Evolutionary conservation across 2,888 invertebrate genomes (phyloP), one percentile per base, ranked within the genome.

Genomic region (Zaprionus lineosus): DNA sequence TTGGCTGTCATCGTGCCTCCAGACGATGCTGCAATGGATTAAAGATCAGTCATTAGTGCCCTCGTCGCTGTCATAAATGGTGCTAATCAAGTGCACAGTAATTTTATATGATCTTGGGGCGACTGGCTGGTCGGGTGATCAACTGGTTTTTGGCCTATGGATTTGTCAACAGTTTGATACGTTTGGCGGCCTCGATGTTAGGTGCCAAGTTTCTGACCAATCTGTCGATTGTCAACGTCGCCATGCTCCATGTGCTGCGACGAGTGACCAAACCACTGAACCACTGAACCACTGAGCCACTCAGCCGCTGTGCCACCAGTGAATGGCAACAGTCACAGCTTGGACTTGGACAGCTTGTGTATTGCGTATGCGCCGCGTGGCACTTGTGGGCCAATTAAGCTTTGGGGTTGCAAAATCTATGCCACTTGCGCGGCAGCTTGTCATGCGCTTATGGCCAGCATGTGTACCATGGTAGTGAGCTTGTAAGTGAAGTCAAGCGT

Each of bases 381-480:
- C 67, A 33, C 63, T 68, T 62, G 62, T 71, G 62, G 46, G 59
- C 63, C 78, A 81, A 74, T 78, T 82, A 77, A 39, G 21, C n/a
- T 16, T 24, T 12, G 37, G 12, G 16, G 56, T 76, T 75, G 76
- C 76, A 12, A 79, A 58, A 71, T 52, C 14, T 7, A 7, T 14
- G 43, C 51, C 48, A 40, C 31, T 55, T 40, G 39, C 29, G n/a
- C 34, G 15, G 6, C 21, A 16, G 7, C 16, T n/a, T 9, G 1
- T 24, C 11, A 18, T 12, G 36, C 16, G 29, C 28, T 47, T 69
- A 19, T 52, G 52, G 56, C 24, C 46, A 34, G 26, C 43, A 9
- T 12, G 21, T 47, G 74, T 74, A 75, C 84, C 85, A 79, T 86
- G 86, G 84, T 86, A 84, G 84, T 86, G 86, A 86, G 86, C 84